Evolutionary conservation across 2,888 invertebrate genomes (phyloP), one percentile per base, ranked within the genome.

Genomic region (Drosophila meridiana): DNA sequence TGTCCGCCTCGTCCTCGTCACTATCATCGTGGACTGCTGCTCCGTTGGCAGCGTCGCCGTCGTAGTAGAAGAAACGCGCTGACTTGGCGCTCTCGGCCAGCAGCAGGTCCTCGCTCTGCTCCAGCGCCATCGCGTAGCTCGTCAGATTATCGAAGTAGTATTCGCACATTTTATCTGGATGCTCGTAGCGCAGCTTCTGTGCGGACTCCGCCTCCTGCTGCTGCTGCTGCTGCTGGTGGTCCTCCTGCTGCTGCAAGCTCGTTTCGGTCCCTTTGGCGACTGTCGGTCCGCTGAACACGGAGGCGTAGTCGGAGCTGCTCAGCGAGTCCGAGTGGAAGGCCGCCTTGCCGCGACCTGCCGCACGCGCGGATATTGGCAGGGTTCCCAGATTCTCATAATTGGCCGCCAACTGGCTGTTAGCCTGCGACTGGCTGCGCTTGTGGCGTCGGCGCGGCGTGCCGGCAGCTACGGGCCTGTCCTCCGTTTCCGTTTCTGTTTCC

Each of bases 301-400:
- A 93, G 11, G 93, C 93, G 70, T 93, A 93, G 67, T 93, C 93
- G 58, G 93, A 93, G 73, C 93, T 93, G 79, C 93, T 93, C 58
- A 93, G 65, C 4, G 93, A 93, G 52, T 92, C 93, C 4, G 93
- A 92, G 32, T 83, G 80, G 66, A 83, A 42, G 30, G 62, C 45
- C 9, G 64, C 76, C 66, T 63, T 82, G 77, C 14, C 26, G 30
- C 38, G 45, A 34, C 48, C 38, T 3, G 61, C 55, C 9, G 26
- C 56, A 8, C 53, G 69, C 8, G 66, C 62, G 2, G 80, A 78
- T 50, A 90, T 83, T 67, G 87, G 91, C 73, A 84, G 62, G 9
- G 91, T 91, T 60, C 88, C 90, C 13, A 90, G 78, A 57, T 91
- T 92, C 64, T 92, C 91, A 55, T 90, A 91, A 63, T 89, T 91